Percentiles rank a stretch among this genome's conserved stretches.
Conservation (phyloP, 2,113 vertebrate genomes). For the Proteles cristata region DNA sequence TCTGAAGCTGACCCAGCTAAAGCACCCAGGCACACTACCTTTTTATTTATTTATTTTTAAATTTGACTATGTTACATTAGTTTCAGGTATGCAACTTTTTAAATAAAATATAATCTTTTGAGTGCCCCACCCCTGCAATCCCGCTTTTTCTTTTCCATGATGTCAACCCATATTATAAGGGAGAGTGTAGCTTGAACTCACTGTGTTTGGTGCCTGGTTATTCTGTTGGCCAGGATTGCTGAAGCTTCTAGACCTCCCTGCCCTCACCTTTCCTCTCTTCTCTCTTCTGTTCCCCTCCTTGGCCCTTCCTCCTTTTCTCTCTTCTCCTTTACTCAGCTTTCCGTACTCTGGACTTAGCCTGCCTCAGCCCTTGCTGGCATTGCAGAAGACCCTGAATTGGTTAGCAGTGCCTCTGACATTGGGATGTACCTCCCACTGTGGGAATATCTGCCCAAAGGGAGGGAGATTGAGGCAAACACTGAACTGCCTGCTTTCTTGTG, state of each 20-base stretch:
- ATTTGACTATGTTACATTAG: background rate
- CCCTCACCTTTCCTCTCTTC: background rate
- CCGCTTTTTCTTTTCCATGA: background rate
- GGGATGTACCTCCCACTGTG: background rate
- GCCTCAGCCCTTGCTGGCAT: background rate
- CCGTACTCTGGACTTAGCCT: background rate
- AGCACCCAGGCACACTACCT: too few species aligned
- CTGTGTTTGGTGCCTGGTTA: background rate
- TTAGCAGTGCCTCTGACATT: background rate
- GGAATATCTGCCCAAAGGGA: background rate
- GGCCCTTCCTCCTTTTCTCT: background rate
- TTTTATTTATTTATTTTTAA: background rate
- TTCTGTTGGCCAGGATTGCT: background rate
- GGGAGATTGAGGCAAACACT: background rate
- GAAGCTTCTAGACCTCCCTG: background rate
- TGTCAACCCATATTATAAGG: too few species aligned
- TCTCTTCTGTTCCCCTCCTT: too few species aligned
- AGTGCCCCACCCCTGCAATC: background rate
- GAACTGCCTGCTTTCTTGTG: too few species aligned
- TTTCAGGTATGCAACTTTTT: background rate
- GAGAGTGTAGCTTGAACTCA: background rate
- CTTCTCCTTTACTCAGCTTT: background rate
- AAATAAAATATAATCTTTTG: background rate
- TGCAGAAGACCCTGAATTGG: background rate
- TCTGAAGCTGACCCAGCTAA: too few species aligned